Conservation (phyloP, 1,140 invertebrate genomes). For the Chlorops oryzae region DNA sequence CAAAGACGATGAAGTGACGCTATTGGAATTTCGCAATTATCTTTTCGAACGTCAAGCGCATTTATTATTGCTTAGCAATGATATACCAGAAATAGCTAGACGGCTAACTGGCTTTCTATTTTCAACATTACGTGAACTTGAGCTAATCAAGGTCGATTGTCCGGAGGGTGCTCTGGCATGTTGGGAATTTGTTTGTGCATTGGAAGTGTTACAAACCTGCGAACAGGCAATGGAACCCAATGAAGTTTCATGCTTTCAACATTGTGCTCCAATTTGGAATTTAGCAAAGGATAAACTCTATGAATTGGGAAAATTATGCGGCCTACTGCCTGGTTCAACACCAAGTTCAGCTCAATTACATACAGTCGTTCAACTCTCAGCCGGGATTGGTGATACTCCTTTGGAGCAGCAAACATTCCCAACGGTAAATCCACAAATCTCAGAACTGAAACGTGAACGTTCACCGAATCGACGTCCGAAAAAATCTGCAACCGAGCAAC, state of each 20-base stretch:
- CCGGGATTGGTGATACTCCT: slow-evolving; percentile 75
- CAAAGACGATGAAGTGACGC: slow-evolving; percentile 61
- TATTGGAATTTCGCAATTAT: slow-evolving; percentile 90
- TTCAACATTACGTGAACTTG: slow-evolving; percentile 41
- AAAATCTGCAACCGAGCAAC: slow-evolving; percentile 66
- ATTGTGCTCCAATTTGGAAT: slow-evolving; percentile 86
- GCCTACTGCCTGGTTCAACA: slow-evolving; percentile 79
- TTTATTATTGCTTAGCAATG: slow-evolving; percentile 33
- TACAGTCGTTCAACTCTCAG: slow-evolving; percentile 79
- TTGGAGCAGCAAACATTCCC: slow-evolving; percentile 31
- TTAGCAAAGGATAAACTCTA: slow-evolving; percentile 88
- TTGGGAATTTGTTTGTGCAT: slow-evolving; percentile 87
- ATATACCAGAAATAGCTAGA: slow-evolving; percentile 42
- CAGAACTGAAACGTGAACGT: slow-evolving; percentile 24
- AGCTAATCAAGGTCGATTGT: slow-evolving; percentile 47
- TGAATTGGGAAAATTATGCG: slow-evolving; percentile 81
- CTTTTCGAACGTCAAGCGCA: slow-evolving; percentile 87
- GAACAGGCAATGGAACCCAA: slow-evolving; percentile 64
- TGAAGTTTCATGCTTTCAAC: slow-evolving; percentile 62
- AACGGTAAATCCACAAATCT: slow-evolving; percentile 32
- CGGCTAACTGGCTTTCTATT: slow-evolving; percentile 39
- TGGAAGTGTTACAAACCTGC: slow-evolving; percentile 80
- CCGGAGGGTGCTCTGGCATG: slow-evolving; percentile 80
- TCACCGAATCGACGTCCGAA: slow-evolving; percentile 46
- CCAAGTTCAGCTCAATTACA: slow-evolving; percentile 83